These are phyloP conservation scores for Pyrochroa serraticornis DNA, from an alignment of 2,888 invertebrate species.

Conservation along the genomic window DNA sequence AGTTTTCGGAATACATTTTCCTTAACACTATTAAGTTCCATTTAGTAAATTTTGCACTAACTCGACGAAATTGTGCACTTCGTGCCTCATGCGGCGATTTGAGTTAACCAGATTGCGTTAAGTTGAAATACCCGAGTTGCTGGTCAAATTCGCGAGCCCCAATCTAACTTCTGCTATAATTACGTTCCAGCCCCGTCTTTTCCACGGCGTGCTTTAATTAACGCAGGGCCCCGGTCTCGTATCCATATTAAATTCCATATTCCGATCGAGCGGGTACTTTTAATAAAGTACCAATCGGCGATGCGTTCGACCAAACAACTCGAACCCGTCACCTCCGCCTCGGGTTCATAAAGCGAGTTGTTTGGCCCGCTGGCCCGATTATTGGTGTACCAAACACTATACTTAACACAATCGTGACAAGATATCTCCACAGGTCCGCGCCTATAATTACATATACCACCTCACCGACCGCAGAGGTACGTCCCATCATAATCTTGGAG, in stretches of 20 bases:
- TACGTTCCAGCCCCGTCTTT: constrained; percentile 9
- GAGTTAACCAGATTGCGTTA: neutral
- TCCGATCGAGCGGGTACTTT: constrained; percentile 49
- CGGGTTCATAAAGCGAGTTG: neutral
- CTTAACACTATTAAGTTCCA: neutral
- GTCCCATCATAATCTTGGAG: constrained; percentile 35
- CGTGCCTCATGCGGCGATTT: neutral
- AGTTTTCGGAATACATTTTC: neutral
- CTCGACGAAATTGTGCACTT: neutral
- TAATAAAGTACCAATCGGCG: constrained; percentile 56
- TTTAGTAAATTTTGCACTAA: neutral
- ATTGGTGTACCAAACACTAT: constrained; percentile 59
- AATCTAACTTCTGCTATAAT: constrained; percentile 7
- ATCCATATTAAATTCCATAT: constrained; percentile 48
- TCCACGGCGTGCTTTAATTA: constrained; percentile 14
- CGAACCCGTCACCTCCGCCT: neutral
- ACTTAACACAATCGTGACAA: constrained; percentile 59
- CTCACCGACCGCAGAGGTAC: constrained; percentile 33
- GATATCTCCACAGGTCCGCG: constrained; percentile 54
- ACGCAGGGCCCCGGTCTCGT: neutral
- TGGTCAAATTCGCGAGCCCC: neutral
- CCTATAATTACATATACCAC: constrained; percentile 55
- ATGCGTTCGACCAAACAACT: constrained; percentile 33
- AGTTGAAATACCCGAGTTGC: no score
- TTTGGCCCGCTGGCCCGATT: constrained; percentile 52